phyloP scores from a whole-genome alignment of 2,113 vertebrate species.

The Arenaria interpres region DNA sequence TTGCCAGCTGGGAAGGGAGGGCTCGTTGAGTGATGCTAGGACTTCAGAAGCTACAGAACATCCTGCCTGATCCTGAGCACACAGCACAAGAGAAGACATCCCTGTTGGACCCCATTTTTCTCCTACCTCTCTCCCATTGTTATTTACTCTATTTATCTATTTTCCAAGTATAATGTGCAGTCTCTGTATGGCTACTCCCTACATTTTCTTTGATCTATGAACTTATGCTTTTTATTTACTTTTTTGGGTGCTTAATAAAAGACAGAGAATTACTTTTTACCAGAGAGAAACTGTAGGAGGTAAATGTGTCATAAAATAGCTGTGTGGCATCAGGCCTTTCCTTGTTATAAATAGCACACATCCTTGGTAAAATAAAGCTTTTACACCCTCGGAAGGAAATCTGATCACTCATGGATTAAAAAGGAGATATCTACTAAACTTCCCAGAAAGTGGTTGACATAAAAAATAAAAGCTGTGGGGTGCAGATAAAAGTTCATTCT shows the following conservation, averaged over 20 bases:
- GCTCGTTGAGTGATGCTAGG: background rate
- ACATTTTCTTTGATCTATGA: background rate
- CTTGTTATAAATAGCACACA: background rate
- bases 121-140: background rate
- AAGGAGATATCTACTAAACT: background rate
- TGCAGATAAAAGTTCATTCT: slow-evolving; percentile 5
- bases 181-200: background rate
- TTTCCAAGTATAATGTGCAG: background rate
- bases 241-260: slow-evolving; percentile 5
- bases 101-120: background rate
- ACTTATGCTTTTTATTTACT: background rate
- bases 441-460: background rate
- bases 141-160: background rate
- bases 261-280: background rate
- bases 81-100: background rate
- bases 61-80: background rate
- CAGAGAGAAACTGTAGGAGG: slow-evolving; percentile 13
- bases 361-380: slow-evolving; percentile 20
- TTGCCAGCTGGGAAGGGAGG: background rate
- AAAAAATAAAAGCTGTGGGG: background rate
- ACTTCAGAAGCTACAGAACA: background rate
- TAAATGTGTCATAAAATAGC: slow-evolving; percentile 31
- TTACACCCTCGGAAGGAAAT: slow-evolving; percentile 31
- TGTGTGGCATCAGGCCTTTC: background rate
- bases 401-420: background rate